phyloP scores from a whole-genome alignment of 2,113 vertebrate genomes.

The Dicentrarchus labrax region DNA sequence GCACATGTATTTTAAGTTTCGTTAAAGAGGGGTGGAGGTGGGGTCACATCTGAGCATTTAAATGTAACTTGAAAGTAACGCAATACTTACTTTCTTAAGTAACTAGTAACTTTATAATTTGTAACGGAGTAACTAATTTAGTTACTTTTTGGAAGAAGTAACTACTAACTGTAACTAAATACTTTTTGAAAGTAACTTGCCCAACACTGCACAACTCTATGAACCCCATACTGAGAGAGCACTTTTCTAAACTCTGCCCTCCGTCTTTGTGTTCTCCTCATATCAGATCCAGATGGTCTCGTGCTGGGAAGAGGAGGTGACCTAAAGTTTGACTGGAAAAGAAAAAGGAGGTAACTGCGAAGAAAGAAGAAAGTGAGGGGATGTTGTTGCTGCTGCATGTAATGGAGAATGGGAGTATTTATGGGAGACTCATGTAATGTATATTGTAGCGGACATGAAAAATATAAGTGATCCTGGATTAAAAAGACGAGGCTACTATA shows the following conservation, averaged over 20 bases:
- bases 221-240: neutral
- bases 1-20: no score
- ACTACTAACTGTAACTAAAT: no score
- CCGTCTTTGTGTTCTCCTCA: constrained; percentile 53
- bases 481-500: neutral
- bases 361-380: neutral
- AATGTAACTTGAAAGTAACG: no score
- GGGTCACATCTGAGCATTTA: no score
- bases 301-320: constrained; percentile 18
- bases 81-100: no score
- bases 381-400: neutral
- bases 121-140: no score
- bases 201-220: neutral
- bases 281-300: constrained; percentile 54
- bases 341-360: constrained; percentile 2
- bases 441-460: neutral
- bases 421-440: constrained; percentile 2
- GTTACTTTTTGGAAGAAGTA: no score
- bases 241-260: neutral
- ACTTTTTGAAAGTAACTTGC: no score
- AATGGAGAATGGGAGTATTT: neutral
- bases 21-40: no score
- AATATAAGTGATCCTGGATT: neutral
- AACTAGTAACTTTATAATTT: no score
- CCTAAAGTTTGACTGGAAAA: constrained; percentile 3